Conservation (phyloP, 2,113 vertebrate species). For the Prinia subflava region DNA sequence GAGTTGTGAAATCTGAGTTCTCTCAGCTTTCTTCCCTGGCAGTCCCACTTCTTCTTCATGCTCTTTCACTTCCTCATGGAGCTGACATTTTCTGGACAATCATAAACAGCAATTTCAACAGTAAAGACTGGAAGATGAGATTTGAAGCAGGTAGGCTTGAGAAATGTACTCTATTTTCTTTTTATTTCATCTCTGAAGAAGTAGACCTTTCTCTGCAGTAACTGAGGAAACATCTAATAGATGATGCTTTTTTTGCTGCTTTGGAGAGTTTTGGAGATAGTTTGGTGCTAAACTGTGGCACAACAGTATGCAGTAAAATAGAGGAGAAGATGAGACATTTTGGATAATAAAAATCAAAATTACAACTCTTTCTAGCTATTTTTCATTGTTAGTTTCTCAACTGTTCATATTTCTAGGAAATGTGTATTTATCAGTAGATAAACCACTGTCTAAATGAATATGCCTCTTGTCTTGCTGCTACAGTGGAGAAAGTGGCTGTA, state of each 20-base stretch:
- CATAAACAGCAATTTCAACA: constrained; percentile 96
- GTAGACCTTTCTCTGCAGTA: neutral
- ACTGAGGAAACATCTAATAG: neutral
- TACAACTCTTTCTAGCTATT: neutral
- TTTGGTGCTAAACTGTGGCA: neutral
- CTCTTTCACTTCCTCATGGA: constrained; percentile 89
- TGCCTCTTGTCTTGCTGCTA: neutral
- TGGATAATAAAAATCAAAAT: neutral
- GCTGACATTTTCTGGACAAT: constrained; percentile 99
- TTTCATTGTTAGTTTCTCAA: neutral
- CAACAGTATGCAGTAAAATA: neutral
- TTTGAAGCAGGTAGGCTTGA: constrained; percentile 92
- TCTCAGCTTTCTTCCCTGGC: constrained; percentile 94
- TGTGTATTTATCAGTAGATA: neutral
- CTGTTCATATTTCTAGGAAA: neutral
- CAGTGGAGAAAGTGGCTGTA: constrained; percentile 97
- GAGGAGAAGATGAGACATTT: neutral
- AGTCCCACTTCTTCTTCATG: constrained; percentile 94
- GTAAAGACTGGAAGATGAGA: constrained; percentile 97
- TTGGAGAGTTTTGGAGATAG: neutral
- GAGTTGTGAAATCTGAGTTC: constrained; percentile 94
- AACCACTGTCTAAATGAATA: neutral
- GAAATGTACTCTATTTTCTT: neutral
- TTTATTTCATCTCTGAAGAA: neutral
- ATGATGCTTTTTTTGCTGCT: neutral